Base-by-base conservation (phyloP, 2,888 invertebrate species). In the Stenchaetothrips biformis region DNA sequence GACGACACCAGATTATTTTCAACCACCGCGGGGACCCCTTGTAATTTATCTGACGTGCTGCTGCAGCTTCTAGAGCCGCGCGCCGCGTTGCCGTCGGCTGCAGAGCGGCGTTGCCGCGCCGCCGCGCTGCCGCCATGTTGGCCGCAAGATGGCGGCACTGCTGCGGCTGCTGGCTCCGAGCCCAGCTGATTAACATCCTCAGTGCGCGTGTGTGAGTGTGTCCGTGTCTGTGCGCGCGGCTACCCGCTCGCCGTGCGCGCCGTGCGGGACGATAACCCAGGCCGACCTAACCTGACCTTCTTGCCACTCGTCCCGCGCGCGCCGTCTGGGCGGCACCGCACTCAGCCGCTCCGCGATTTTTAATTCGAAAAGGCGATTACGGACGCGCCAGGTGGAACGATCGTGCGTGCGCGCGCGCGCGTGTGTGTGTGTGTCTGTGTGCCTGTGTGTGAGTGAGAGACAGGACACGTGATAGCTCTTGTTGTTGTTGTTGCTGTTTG, bases 281-380 rank as follows among this genome's bases (percentile, higher is more conserved):
- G 67, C 67, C 67, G 67, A 74, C 67, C 67, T 74, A 74, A 74
- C 67, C 67, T 74, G 67, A 74, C 67, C 67, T 74, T 25, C 67
- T 37, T 37, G 37, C 37, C 37, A 37, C 37, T 37, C 37, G 37
- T 37, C 37, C 37, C 37, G 37, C 37, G 37, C 37, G 37, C 37
- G 37, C 2, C 37, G 37, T 37, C 37, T 37, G 37, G 37, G 37
- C 37, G 37, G 37, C 37, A 37, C 37, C 37, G 37, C 37, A 37
- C 37, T 37, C 37, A 37, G 37, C 37, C 37, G 37, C 37, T 37
- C 37, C 37, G 37, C 37, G 37, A 37, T 37, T 37, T 37, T 37
- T 37, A 37, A 37, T 37, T 53, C 53, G 53, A 16, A 18, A 59
- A 59, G 13, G 18, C 53, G 16, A 18, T 7, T 18, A 13, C 0